Conservation (phyloP, 2,888 invertebrate species). For the Lysandra coridon region DNA sequence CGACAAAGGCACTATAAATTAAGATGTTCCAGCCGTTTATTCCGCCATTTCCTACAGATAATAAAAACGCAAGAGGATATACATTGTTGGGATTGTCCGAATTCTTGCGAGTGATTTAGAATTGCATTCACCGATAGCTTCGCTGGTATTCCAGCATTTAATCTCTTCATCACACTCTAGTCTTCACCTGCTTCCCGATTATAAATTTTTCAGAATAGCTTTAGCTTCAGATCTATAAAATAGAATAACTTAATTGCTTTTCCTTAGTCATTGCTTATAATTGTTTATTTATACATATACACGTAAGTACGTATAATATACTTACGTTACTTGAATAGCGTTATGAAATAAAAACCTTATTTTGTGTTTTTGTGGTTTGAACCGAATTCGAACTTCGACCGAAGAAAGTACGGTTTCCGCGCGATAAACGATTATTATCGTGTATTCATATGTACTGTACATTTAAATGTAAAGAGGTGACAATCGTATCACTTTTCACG, state of each 20-base stretch:
- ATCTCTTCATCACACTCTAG: slow-evolving; percentile 32
- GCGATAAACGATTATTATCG: no score
- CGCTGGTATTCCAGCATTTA: slow-evolving; percentile 25
- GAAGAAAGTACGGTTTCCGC: no score
- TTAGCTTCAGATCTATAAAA: not conserved
- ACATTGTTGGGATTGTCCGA: not conserved
- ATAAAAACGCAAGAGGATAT: slow-evolving; percentile 12
- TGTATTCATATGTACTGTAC: no score
- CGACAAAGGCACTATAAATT: slow-evolving; percentile 24
- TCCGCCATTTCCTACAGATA: slow-evolving; percentile 11
- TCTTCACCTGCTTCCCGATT: not conserved
- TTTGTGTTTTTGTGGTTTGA: no score
- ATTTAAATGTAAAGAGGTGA: not conserved
- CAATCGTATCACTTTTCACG: slow-evolving; percentile 45
- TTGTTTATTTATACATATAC: not conserved
- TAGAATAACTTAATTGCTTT: not conserved
- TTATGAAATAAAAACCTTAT: no score
- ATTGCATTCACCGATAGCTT: slow-evolving; percentile 19
- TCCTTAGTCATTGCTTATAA: no score
- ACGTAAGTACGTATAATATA: no score
- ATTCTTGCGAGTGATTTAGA: slow-evolving; percentile 10
- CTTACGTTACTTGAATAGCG: not conserved
- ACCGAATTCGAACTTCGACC: no score
- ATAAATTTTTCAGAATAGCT: not conserved
- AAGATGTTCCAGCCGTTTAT: slow-evolving; percentile 22